These are phyloP conservation scores for Orthonyx spaldingii DNA, from an alignment of 2,113 vertebrate species.

Conservation along the genomic window DNA sequence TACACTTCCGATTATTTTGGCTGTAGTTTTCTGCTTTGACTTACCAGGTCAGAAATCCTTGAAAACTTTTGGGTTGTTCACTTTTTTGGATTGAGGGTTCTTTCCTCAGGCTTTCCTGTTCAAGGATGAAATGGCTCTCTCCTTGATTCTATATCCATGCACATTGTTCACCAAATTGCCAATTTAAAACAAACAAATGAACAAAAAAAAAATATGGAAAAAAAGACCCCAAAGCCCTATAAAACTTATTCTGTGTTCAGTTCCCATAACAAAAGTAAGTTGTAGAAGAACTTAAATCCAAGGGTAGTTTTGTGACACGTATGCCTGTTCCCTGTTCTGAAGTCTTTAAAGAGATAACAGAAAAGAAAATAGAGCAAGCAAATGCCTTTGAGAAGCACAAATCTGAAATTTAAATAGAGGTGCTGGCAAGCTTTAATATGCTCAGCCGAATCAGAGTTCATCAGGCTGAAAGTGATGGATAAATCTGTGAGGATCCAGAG, in stretches of 20 bases:
- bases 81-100: not conserved
- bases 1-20: not conserved
- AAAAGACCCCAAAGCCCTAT: not conserved
- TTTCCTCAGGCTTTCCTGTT: not conserved
- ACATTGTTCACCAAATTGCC: not conserved
- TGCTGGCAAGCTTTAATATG: not conserved
- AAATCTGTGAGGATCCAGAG: not conserved
- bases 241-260: not conserved
- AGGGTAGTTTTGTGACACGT: not conserved
- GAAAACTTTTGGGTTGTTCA: not conserved
- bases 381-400: constrained; percentile 8
- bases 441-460: not conserved
- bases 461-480: not conserved
- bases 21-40: not conserved
- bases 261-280: not conserved
- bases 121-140: not conserved
- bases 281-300: not conserved
- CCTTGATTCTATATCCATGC: not conserved
- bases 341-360: not conserved
- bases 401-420: constrained; percentile 15
- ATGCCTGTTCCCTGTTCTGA: not conserved
- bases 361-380: not conserved
- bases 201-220: not conserved
- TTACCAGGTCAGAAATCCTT: not conserved
- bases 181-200: not conserved